These are phyloP conservation scores for Poecilia velifera DNA, from an alignment of 2,797 vertebrate species.

Conservation along the genomic window DNA sequence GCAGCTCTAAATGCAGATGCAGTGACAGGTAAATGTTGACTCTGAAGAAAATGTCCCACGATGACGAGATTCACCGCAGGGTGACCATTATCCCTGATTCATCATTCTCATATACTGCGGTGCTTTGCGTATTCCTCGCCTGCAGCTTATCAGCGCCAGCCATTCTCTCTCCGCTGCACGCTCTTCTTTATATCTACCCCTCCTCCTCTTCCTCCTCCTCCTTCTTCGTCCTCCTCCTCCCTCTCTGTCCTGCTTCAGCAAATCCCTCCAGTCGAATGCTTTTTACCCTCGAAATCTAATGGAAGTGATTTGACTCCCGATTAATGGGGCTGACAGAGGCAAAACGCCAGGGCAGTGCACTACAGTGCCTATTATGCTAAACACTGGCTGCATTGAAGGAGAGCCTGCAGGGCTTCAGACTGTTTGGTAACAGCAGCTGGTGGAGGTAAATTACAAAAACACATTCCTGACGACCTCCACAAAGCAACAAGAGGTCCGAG, in stretches of 20 bases:
- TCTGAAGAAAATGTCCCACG: conserved; percentile 78
- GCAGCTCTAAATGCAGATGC: conserved; percentile 62
- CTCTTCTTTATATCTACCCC: conserved; percentile 48
- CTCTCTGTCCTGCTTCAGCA: conserved; percentile 74
- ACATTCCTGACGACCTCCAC: conserved; percentile 49
- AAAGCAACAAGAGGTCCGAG: conserved; percentile 57
- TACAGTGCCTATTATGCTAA: conserved; percentile 70
- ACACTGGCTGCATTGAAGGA: conserved; percentile 51
- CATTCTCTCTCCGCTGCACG: conserved; percentile 59
- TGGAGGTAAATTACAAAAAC: conserved; percentile 58
- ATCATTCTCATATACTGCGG: conserved; percentile 79
- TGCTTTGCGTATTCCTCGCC: conserved; percentile 75
- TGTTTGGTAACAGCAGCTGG: conserved; percentile 59
- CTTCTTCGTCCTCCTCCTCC: conserved; percentile 36
- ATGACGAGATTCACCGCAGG: conserved; percentile 80
- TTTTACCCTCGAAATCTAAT: conserved; percentile 78
- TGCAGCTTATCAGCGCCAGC: conserved; percentile 78
- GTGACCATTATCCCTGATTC: conserved; percentile 80
- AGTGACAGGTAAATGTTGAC: conserved; percentile 82
- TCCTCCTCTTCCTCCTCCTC: conserved; percentile 21
- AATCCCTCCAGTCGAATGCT: conserved; percentile 77
- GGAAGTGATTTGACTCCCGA: conserved; percentile 81
- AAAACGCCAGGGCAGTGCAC: conserved; percentile 62
- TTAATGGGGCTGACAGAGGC: conserved; percentile 76
- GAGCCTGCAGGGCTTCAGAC: conserved; percentile 44